These are phyloP conservation scores for Semotilus atromaculatus DNA, from an alignment of 2,797 vertebrate species.

Conservation along the genomic window DNA sequence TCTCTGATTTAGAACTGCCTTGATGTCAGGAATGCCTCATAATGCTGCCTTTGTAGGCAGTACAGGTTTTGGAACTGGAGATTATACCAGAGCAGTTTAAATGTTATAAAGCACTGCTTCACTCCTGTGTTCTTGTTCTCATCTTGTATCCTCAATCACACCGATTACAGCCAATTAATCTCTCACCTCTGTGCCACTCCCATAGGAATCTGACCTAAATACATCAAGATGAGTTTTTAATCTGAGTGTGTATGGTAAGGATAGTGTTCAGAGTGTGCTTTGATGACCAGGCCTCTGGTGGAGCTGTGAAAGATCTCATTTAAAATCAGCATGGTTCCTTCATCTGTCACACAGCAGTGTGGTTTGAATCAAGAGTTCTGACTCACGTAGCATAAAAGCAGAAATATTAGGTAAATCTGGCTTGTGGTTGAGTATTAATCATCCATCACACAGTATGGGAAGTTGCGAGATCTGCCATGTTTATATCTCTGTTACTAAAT, in stretches of 20 bases:
- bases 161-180: conserved; percentile 77
- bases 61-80: not conserved
- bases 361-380: conserved; percentile 5
- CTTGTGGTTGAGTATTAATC: not conserved
- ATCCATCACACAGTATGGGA: not conserved
- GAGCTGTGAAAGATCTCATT: conserved; percentile 9
- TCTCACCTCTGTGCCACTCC: conserved; percentile 67
- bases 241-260: conserved; percentile 44
- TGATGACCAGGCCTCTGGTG: conserved; percentile 26
- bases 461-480: not conserved
- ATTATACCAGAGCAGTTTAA: not conserved
- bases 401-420: not conserved
- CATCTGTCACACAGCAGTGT: not conserved
- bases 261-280: conserved; percentile 56
- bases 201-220: conserved; percentile 71
- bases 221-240: conserved; percentile 76
- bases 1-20: not conserved
- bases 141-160: conserved; percentile 66
- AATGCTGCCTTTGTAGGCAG: not conserved
- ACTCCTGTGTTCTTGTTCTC: conserved; percentile 8
- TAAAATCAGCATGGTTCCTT: conserved; percentile 16
- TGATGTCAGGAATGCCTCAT: not conserved
- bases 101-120: not conserved
- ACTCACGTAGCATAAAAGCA: conserved; percentile 8
- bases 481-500: not conserved